These are phyloP conservation scores for Brotula barbata DNA, from an alignment of 2,797 vertebrate genomes.

Conservation along the genomic window DNA sequence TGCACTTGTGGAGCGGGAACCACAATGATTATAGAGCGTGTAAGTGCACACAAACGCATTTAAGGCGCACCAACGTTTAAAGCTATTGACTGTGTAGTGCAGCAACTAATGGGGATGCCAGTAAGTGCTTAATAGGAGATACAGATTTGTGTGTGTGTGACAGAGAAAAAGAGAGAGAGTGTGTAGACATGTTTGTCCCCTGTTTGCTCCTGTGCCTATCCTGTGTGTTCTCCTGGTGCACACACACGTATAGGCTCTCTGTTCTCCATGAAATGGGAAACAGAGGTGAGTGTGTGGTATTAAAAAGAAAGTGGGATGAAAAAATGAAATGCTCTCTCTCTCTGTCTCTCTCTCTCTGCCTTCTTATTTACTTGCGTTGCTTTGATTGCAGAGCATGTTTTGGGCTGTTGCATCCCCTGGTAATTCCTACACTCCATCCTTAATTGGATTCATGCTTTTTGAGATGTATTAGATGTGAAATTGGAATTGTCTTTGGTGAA, in stretches of 20 bases:
- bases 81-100: slow-evolving; percentile 53
- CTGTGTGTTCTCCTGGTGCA: too few species aligned
- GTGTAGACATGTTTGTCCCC: not conserved
- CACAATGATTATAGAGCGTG: slow-evolving; percentile 55
- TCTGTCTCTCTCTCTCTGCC: not conserved
- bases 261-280: not conserved
- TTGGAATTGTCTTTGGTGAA: slow-evolving; percentile 43
- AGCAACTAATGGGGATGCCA: slow-evolving; percentile 62
- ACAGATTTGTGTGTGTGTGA: slow-evolving; percentile 34
- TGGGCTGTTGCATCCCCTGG: slow-evolving; percentile 30
- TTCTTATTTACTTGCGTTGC: not conserved
- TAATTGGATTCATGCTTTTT: slow-evolving; percentile 47
- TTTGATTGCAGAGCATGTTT: slow-evolving; percentile 16
- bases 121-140: slow-evolving; percentile 61
- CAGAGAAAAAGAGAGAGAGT: too few species aligned
- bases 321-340: slow-evolving; percentile 2
- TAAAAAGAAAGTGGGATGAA: slow-evolving; percentile 13
- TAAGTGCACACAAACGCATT: too few species aligned
- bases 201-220: too few species aligned
- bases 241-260: not conserved
- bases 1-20: slow-evolving; percentile 48
- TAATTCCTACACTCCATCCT: slow-evolving; percentile 51
- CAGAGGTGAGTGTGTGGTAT: not conserved
- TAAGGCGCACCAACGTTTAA: slow-evolving; percentile 56
- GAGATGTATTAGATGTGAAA: slow-evolving; percentile 49